Base-by-base conservation (phyloP, 2,888 invertebrate species). In the Synergus japonicus region DNA sequence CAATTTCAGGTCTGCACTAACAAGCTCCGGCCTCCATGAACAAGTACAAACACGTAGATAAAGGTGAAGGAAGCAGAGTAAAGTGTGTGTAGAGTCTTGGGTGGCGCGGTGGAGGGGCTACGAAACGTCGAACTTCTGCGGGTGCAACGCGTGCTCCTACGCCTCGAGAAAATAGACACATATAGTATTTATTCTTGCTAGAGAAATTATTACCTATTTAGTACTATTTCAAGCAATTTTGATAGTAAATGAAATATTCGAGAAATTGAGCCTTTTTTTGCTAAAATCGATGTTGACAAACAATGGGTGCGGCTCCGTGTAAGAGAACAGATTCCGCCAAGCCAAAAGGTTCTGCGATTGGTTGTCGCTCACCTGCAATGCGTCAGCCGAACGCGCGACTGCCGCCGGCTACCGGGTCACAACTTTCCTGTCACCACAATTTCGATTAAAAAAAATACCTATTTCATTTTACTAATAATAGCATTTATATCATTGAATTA, bases 351-450 rank as follows among this genome's bases (percentile, higher is more conserved):
- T 93, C 94, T 94, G 94, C 94, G 95, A 96, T 96, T 96, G 96
- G 96, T 94, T 94, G 94, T 92, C 94, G 94, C 95, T 95, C 95
- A 96, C 96, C 96, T 96, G 96, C 96, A 96, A 96, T 96, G 96
- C 96, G 96, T 96, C 96, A 96, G 94, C 93, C 93, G 91, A 85
- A 86, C 90, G 90, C 88, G 91, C 90, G 92, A 92, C 92, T 92
- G 92, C 92, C 89, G 84, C 83, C 85, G 82, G 85, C 89, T 89
- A 88, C 89, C 91, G 89, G 90, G 90, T 91, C 90, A 91, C 54
- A 37, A 37, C 46, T 73, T 73, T 73, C n/a, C 49, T 54, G 54
- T 54, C 73, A 73, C 37, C 37, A 29, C 54, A 49, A 54, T 73
- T 73, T 54, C 73, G 46, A 49, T 49, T 22, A 1, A 22, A 54